These are phyloP conservation scores for Urechis unicinctus DNA, from an alignment of 2,888 invertebrate species.

Conservation along the genomic window DNA sequence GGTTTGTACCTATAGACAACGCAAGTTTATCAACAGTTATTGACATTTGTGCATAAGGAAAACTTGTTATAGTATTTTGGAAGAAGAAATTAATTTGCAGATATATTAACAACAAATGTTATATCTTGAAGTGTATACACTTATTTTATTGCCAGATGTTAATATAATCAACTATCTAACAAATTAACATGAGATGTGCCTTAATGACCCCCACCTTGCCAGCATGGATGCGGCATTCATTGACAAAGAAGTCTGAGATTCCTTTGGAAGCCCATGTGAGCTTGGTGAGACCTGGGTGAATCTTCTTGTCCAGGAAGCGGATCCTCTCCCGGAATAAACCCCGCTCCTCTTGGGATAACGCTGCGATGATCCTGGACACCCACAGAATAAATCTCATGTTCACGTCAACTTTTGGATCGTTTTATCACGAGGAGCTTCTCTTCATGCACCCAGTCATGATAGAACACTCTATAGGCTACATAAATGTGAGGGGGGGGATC, in stretches of 20 bases:
- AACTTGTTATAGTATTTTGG: no score
- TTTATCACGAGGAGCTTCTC: no score
- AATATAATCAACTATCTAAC: no score
- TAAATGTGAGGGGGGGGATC: no score
- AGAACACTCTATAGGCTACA: no score
- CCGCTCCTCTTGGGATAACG: conserved; percentile 70
- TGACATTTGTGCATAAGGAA: no score
- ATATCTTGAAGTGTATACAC: no score
- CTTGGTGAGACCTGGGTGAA: conserved; percentile 51
- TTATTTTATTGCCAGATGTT: no score
- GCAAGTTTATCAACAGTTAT: no score
- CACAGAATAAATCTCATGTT: conserved; percentile 2
- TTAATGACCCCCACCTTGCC: conserved; percentile 26
- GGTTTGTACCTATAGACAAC: conserved; percentile 59
- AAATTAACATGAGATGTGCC: neutral
- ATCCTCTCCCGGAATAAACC: conserved; percentile 71
- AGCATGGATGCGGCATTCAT: conserved; percentile 46
- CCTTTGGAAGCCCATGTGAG: conserved; percentile 49
- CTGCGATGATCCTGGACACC: conserved; percentile 60
- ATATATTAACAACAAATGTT: no score
- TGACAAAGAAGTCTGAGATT: conserved; percentile 47
- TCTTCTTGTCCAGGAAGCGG: conserved; percentile 53
- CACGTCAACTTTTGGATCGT: no score
- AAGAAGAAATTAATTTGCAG: neutral
- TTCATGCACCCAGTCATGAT: no score